Percentiles rank a stretch among this genome's conserved stretches.
These are phyloP conservation scores for Bathybates hornii DNA, from an alignment of 2,113 vertebrate genomes.

Conservation along the genomic window DNA sequence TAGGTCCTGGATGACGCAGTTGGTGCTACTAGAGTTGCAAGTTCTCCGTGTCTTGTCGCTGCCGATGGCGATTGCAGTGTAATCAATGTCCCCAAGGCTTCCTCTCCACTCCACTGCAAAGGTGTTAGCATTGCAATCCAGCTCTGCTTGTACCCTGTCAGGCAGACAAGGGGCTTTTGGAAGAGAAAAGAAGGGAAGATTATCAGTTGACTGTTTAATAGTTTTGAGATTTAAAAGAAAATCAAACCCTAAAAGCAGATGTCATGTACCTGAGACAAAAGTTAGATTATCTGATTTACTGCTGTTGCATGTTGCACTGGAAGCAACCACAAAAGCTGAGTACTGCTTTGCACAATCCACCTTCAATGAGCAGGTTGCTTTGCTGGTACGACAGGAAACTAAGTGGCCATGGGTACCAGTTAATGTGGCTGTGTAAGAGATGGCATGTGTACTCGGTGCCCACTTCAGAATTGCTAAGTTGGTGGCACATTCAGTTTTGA, in stretches of 20 bases:
- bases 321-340: conserved; percentile 57
- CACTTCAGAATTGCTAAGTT: conserved; percentile 57
- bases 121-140: conserved; percentile 60
- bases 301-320: conserved; percentile 63
- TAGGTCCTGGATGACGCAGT: conserved; percentile 61
- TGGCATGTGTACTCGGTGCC: conserved; percentile 26
- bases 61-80: conserved; percentile 64
- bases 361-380: conserved; percentile 49
- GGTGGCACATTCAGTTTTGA: conserved; percentile 54
- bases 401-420: conserved; percentile 44
- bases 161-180: conserved; percentile 70
- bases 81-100: background rate
- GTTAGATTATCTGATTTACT: background rate
- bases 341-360: conserved; percentile 64
- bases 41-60: conserved; percentile 15
- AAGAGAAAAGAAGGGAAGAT: background rate
- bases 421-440: conserved; percentile 51
- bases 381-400: conserved; percentile 52
- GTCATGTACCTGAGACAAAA: conserved; percentile 62
- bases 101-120: conserved; percentile 65
- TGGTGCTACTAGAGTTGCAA: conserved; percentile 48
- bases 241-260: background rate
- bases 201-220: background rate
- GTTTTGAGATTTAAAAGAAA: background rate
- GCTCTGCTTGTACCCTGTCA: conserved; percentile 37